Evolutionary conservation across 2,113 vertebrate genomes (phyloP), one percentile per base, ranked within the genome.

Genomic region (Labeo catla): DNA sequence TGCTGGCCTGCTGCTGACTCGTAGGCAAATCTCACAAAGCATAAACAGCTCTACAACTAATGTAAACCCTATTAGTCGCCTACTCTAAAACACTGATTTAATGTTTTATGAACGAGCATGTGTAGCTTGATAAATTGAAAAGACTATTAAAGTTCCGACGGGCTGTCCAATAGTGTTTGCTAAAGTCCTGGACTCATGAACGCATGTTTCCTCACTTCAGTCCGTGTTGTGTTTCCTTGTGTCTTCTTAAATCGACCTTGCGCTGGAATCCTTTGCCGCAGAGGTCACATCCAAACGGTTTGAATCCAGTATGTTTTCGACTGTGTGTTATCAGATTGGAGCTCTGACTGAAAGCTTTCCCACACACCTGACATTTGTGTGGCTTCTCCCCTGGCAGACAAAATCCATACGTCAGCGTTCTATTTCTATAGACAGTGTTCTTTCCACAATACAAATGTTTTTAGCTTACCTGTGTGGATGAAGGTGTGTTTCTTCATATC

Each of bases 401-500:
- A 89, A 80, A 85, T 72, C n/a, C 50, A 74, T 0, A 66, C 39
- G 36, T 83, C 66, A 84, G 8, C 59, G 59, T 39, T 80, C 6
- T 39, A 0, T 19, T 78, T 78, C 9, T 54, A 57, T 78, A 50
- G 43, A 76, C 49, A 49, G 13, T 7, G 73, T 23, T 28, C 9
- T 76, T 28, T 28, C 21, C 5, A 13, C 4, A 23, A 10, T 19
- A 9, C 28, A 9, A 2, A 28, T 34, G 65, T 7, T 54, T 81
- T 28, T 47, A 3, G 13, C 52, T 61, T 54, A 95, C 98, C 98
- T 91, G 98, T 99, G 94, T 99, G 98, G 90, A 99, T 99, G 89
- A 99, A 99, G 12, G 98, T 99, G 94, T 99, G 98, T 65, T 99
- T 99, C 93, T 99, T 99, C 98, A 99, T 99, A 91, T 99, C 98